phyloP scores from a whole-genome alignment of 1,140 invertebrate genomes.

The Pinna nobilis region DNA sequence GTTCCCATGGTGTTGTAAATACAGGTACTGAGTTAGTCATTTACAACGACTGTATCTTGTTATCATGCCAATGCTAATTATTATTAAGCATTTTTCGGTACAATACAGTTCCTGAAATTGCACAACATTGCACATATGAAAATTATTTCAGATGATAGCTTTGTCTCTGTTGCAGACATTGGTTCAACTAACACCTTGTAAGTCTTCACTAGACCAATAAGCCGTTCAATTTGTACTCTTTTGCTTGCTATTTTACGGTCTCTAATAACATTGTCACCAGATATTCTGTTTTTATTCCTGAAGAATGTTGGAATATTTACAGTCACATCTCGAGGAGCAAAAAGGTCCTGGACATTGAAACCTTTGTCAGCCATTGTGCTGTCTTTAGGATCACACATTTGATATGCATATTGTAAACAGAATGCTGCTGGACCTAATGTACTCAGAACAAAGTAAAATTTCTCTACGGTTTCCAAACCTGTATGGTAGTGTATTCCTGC shows the following conservation, averaged over 20 bases:
- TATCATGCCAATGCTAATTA: background rate
- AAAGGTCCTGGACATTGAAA: slow-evolving; percentile 46
- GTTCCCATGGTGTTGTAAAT: no score
- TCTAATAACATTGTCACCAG: slow-evolving; percentile 6
- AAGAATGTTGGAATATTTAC: slow-evolving; percentile 34
- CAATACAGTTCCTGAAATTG: slow-evolving; percentile 30
- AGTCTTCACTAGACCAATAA: slow-evolving; percentile 47
- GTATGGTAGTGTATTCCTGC: slow-evolving; percentile 31
- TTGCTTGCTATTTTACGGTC: slow-evolving; percentile 45
- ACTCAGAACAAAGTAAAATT: slow-evolving; percentile 42
- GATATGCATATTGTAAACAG: slow-evolving; percentile 33
- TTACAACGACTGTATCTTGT: background rate
- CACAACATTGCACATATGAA: slow-evolving; percentile 36
- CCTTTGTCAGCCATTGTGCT: slow-evolving; percentile 44
- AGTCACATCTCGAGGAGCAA: slow-evolving; percentile 41
- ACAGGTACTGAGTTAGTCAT: background rate
- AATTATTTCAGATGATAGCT: slow-evolving; percentile 26
- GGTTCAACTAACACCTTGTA: slow-evolving; percentile 29
- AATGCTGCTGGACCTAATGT: slow-evolving; percentile 40
- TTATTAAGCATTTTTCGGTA: background rate
- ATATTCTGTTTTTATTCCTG: slow-evolving; percentile 44
- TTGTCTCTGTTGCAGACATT: slow-evolving; percentile 32
- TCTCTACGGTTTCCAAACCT: slow-evolving; percentile 26
- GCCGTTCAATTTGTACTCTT: slow-evolving; percentile 39
- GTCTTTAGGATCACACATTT: slow-evolving; percentile 38